Base-by-base conservation (phyloP, 2,113 vertebrate genomes). In the Syngnathus floridae region DNA sequence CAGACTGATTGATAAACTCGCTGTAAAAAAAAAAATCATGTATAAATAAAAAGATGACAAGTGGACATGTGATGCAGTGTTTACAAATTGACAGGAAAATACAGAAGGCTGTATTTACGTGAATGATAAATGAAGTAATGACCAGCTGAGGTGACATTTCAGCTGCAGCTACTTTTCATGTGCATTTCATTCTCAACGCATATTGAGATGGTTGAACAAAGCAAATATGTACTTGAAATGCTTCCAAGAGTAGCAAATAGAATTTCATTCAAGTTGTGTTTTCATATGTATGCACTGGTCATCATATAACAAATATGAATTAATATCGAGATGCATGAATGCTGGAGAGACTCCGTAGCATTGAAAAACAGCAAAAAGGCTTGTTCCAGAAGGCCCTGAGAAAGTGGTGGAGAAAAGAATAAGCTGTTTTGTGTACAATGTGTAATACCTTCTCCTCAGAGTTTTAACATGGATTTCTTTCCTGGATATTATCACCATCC, bases 141-240 rank as follows among this genome's bases (percentile, higher is more conserved):
- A 17, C 65, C 52, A 59, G 62, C 64, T 38, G n/a, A 55, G 62
- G 61, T 67, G 70, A 83, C 74, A 79, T 78, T 82, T 87, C 75
- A 75, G 78, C 78, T 77, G 51, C 54, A 65, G 46, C 64, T 79
- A 64, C 65, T 81, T 84, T 78, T 73, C 67, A 73, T 77, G 69
- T 77, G 66, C 26, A 62, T 41, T 54, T 14, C 41, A 48, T 64
- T 74, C 26, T 57, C 56, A 59, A 66, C 55, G 64, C 51, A 68
- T 36, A 60, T 55, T 60, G 48, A 66, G 61, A 48, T 36, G 46
- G 11, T 31, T n/a, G 19, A 49, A 3, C 35, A 19, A 35, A 37
- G 31, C 6, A 60, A 60, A 38, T 36, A 19, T 7, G 7, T 21
- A 38, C 5, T 4, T 40, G 1, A 36, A 37, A 38, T 37, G 12